Evolutionary conservation across 1,140 invertebrate species (phyloP).

Genomic region (Holotrichia oblita): DNA sequence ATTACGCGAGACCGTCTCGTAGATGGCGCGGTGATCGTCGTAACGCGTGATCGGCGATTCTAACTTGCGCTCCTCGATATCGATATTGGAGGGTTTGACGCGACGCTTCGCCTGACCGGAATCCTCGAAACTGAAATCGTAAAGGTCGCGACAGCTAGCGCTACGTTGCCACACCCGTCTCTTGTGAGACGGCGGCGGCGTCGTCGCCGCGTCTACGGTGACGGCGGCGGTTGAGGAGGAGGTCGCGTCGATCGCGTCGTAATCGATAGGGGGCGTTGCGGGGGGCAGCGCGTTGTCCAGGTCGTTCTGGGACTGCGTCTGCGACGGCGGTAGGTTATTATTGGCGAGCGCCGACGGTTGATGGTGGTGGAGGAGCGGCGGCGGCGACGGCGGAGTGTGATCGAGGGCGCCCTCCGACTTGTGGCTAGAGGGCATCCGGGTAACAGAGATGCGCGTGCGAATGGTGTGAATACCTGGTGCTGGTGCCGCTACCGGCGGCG

Average conservation of each 20-base stretch:
- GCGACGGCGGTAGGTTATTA: conserved; percentile 54
- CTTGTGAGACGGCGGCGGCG: conserved; percentile 37
- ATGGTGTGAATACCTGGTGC: conserved; percentile 38
- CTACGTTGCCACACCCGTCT: conserved; percentile 76
- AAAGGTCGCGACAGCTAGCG: conserved; percentile 80
- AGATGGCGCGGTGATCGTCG: conserved; percentile 72
- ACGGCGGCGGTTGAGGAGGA: conserved; percentile 47
- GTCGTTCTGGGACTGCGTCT: conserved; percentile 59
- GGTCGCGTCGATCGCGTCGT: conserved; percentile 57
- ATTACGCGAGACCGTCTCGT: conserved; percentile 66
- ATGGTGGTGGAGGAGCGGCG: neutral
- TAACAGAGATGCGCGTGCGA: conserved; percentile 57
- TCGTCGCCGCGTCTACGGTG: neutral
- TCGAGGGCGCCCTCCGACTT: conserved; percentile 57
- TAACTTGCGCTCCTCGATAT: conserved; percentile 64
- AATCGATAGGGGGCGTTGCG: conserved; percentile 49
- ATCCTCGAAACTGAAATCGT: conserved; percentile 76
- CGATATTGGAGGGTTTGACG: conserved; percentile 54
- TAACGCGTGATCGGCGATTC: conserved; percentile 81
- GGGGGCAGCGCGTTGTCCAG: conserved; percentile 49
- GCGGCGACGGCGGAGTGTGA: conserved; percentile 41
- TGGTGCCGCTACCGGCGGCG: conserved; percentile 50
- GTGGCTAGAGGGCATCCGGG: conserved; percentile 60
- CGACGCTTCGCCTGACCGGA: conserved; percentile 70
- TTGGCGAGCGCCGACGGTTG: conserved; percentile 50